Evolutionary conservation across 2,797 vertebrate species (phyloP), one percentile per base, ranked within the genome.

Genomic region (Ceyx erithaca): DNA sequence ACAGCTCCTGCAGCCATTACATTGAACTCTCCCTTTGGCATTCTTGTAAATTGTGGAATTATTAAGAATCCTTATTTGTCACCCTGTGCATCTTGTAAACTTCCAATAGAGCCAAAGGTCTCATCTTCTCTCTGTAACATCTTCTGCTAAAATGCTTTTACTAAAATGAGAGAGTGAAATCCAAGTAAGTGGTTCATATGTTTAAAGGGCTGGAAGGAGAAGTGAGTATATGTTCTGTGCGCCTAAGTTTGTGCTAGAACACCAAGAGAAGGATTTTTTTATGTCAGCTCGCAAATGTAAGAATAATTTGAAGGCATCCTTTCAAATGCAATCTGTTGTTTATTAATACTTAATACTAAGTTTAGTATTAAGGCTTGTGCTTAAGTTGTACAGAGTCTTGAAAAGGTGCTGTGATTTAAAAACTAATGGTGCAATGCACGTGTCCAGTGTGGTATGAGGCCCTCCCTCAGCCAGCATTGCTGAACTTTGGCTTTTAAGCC

Each of bases 361-460:
- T 6, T 62, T 20, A 79, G 20, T 25, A 28, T 3, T 10, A 19
- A 19, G 23, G 31, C 7, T 23, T 22, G 35, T 7, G 30, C n/a
- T 51, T 19, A 43, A 57, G 26, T 7, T 7, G 31, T 8, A 26
- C 2, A 5, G 26, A 45, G 11, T 25, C 13, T n/a, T 12, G 25
- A 4, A 54, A 26, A 37, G 45, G 20, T 2, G 28, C 40, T 21
- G 6, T 0, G 28, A 45, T 33, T 71, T 13, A 5, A 31, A 30
- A 33, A 19, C 0, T 8, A 23, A 7, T 0, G 14, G 49, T 9
- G 21, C 5, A 16, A 58, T 12, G 4, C 23, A 5, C 14, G 4
- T 8, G 0, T 41, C 17, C 12, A 1, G 43, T 2, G 14, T 22
- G 33, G 28, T 30, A 12, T 0, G 7, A 23, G 52, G 22, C 10